Evolutionary conservation across 2,797 vertebrate species (phyloP).

Genomic region (Tauraco hartlaubi): DNA sequence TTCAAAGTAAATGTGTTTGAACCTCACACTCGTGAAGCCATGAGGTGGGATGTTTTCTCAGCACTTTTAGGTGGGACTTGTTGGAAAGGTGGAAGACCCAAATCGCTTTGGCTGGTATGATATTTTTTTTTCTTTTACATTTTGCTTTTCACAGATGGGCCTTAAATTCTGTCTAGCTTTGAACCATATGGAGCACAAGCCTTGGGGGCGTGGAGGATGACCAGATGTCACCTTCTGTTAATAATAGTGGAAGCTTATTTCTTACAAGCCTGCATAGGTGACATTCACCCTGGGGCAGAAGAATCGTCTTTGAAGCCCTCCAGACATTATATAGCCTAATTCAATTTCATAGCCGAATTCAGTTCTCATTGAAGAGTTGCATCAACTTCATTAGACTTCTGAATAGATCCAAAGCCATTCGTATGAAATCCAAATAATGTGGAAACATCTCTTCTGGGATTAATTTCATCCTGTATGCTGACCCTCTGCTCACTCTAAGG

Average conservation of each 20-base stretch:
- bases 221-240: slow-evolving; percentile 31
- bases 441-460: slow-evolving; percentile 34
- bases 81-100: slow-evolving; percentile 59
- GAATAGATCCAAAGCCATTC: slow-evolving; percentile 66
- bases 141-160: slow-evolving; percentile 69
- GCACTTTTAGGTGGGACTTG: slow-evolving; percentile 53
- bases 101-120: slow-evolving; percentile 66
- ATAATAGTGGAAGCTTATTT: slow-evolving; percentile 44
- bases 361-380: slow-evolving; percentile 27
- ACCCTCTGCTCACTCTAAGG: slow-evolving; percentile 39
- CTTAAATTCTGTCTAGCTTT: slow-evolving; percentile 74
- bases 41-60: slow-evolving; percentile 68
- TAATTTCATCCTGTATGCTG: slow-evolving; percentile 55
- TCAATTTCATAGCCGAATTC: slow-evolving; percentile 8
- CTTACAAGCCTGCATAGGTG: slow-evolving; percentile 58
- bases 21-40: slow-evolving; percentile 69
- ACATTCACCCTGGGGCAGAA: slow-evolving; percentile 48
- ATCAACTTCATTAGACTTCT: slow-evolving; percentile 56
- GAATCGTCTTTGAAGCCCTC: slow-evolving; percentile 32
- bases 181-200: slow-evolving; percentile 68
- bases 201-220: slow-evolving; percentile 56
- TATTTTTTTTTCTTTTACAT: not conserved
- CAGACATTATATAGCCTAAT: slow-evolving; percentile 10
- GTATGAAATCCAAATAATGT: slow-evolving; percentile 47
- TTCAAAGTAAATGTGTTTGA: slow-evolving; percentile 58